phyloP scores from a whole-genome alignment of 2,888 invertebrate species.

The Helobdella robusta region DNA sequence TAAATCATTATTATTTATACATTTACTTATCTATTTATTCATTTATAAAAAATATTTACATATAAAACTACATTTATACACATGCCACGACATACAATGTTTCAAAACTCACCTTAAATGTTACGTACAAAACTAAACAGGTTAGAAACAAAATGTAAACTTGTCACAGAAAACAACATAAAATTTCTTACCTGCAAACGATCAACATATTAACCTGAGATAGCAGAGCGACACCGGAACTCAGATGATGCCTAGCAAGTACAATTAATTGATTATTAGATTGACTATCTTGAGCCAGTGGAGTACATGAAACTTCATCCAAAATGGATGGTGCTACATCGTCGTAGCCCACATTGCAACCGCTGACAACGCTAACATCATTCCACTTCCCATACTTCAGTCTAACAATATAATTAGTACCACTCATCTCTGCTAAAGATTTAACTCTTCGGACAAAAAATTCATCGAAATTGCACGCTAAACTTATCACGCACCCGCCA shows the following conservation, averaged over 20 bases:
- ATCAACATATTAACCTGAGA: constrained; percentile 33
- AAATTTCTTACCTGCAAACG: no score
- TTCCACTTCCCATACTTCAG: constrained; percentile 37
- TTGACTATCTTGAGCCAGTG: constrained; percentile 28
- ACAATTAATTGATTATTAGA: constrained; percentile 31
- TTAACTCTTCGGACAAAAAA: constrained; percentile 28
- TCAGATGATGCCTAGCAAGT: constrained; percentile 29
- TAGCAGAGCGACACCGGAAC: constrained; percentile 32
- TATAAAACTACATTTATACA: no score
- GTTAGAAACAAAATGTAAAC: no score
- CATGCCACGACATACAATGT: no score
- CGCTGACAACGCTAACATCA: constrained; percentile 37
- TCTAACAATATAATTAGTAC: constrained; percentile 33
- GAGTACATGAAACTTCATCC: constrained; percentile 25
- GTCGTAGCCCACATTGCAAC: constrained; percentile 37
- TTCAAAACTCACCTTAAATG: constrained; percentile 5
- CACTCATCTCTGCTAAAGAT: constrained; percentile 23
- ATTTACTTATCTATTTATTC: no score
- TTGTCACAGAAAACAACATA: no score
- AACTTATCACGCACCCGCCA: constrained; percentile 35
- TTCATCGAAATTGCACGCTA: constrained; percentile 32
- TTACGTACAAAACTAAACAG: neutral
- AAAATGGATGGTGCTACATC: constrained; percentile 15
- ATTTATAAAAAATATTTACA: no score
- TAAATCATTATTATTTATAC: neutral